A percentile compares a stretch with the other conserved stretches of the same genome.
Evolutionary conservation across 2,888 invertebrate genomes (phyloP).

Genomic region (Aphodius granarius): DNA sequence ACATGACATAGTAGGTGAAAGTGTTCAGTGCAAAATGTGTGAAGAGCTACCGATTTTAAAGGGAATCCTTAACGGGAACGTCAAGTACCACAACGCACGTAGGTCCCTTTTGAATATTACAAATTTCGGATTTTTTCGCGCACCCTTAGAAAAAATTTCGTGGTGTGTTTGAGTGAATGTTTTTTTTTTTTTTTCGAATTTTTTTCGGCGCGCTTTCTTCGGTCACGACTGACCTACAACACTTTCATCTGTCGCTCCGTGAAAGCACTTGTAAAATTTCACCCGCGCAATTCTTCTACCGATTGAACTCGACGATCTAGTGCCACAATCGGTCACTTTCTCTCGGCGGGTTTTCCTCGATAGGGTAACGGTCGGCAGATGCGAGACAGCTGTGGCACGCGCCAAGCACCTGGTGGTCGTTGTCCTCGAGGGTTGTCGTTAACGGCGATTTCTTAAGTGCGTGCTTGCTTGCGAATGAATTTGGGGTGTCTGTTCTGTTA

Average conservation of each 20-base stretch:
- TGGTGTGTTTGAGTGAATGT: not conserved
- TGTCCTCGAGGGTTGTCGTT: constrained; percentile 34
- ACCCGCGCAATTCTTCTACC: constrained; percentile 17
- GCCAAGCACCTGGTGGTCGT: constrained; percentile 40
- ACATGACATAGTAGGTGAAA: constrained; percentile 47
- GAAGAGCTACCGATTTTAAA: constrained; percentile 90
- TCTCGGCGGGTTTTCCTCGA: constrained; percentile 12
- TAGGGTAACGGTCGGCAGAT: constrained; percentile 45
- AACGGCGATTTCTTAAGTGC: constrained; percentile 5
- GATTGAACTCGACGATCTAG: constrained; percentile 7
- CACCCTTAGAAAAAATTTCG: not conserved
- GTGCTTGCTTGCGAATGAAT: not conserved
- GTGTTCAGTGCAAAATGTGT: constrained; percentile 66
- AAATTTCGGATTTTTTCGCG: not conserved
- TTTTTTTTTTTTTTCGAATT: not conserved
- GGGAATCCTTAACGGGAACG: constrained; percentile 87
- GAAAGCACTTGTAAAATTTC: constrained; percentile 42
- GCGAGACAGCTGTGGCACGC: constrained; percentile 47
- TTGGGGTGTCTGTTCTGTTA: constrained; percentile 5
- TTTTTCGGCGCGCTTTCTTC: constrained; percentile 15
- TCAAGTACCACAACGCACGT: constrained; percentile 93
- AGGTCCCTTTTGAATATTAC: constrained; percentile 57
- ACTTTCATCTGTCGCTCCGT: constrained; percentile 48
- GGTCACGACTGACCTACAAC: constrained; percentile 45
- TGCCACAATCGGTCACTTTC: not conserved